Conservation (phyloP, 2,888 invertebrate genomes). For the Miltochrista miniata region DNA sequence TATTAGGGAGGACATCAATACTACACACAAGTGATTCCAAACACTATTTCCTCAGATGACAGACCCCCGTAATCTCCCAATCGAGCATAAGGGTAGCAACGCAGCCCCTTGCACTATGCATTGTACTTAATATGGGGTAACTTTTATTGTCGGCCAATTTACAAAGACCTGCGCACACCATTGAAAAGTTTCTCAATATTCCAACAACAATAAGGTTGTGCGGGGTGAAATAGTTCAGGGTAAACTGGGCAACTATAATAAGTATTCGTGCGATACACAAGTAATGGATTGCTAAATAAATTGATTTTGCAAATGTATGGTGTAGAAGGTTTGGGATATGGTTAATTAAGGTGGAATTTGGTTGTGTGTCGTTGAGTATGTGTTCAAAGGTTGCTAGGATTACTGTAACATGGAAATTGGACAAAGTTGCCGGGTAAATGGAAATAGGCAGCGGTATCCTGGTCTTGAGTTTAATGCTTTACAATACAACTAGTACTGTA, state of each 20-base stretch:
- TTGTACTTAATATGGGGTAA: conserved; percentile 77
- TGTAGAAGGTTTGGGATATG: conserved; percentile 34
- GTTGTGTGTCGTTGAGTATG: neutral
- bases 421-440: no score
- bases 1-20: conserved; percentile 21
- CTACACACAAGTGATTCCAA: conserved; percentile 64
- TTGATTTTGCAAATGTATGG: conserved; percentile 69
- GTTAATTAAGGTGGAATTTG: conserved; percentile 42
- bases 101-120: conserved; percentile 71
- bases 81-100: conserved; percentile 61
- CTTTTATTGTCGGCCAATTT: conserved; percentile 68
- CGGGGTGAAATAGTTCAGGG: conserved; percentile 42
- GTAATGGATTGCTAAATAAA: conserved; percentile 79
- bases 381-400: no score
- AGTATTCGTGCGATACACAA: conserved; percentile 68
- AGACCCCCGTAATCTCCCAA: conserved; percentile 52
- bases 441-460: no score
- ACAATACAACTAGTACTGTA: no score
- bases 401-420: no score
- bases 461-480: no score
- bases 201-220: conserved; percentile 27
- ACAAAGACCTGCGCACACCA: conserved; percentile 48
- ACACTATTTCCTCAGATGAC: conserved; percentile 57
- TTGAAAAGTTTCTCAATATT: conserved; percentile 44
- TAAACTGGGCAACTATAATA: conserved; percentile 48